Conservation (phyloP, 2,113 vertebrate genomes). For the Oxygymnocypris stewartii region DNA sequence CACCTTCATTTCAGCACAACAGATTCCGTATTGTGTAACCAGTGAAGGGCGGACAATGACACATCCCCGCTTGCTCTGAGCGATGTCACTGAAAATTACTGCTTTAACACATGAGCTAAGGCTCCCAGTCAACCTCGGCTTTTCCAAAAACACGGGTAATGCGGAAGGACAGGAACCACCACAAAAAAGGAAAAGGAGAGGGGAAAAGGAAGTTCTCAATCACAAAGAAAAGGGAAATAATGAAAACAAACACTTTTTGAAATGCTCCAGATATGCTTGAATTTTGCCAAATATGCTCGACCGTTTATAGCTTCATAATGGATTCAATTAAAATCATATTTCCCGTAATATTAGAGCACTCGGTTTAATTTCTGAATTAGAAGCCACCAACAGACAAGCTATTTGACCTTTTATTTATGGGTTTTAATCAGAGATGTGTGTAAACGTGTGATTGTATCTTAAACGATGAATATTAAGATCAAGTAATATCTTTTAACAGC, state of each 20-base stretch:
- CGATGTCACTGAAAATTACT: constrained; percentile 71
- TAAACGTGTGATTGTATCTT: background rate
- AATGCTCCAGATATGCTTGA: background rate
- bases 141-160: constrained; percentile 64
- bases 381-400: background rate
- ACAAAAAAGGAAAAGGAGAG: constrained; percentile 30
- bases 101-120: constrained; percentile 62
- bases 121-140: constrained; percentile 62
- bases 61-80: constrained; percentile 65
- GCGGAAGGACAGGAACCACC: constrained; percentile 60
- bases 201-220: constrained; percentile 10
- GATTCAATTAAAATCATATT: constrained; percentile 15
- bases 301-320: background rate
- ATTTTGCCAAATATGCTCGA: background rate
- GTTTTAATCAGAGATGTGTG: constrained; percentile 26
- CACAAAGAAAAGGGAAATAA: background rate
- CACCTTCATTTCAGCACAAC: constrained; percentile 43
- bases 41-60: constrained; percentile 67
- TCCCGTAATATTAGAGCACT: background rate
- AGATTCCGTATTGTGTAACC: constrained; percentile 56
- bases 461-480: constrained; percentile 30
- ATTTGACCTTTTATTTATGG: constrained; percentile 18
- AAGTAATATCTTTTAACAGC: background rate
- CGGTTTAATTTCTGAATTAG: constrained; percentile 16
- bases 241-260: background rate